A percentile compares a stretch with the other conserved stretches of the same genome.
These are phyloP conservation scores for Actinia tenebrosa DNA, from an alignment of 64 coral and sea anemone species.

Conservation along the genomic window DNA sequence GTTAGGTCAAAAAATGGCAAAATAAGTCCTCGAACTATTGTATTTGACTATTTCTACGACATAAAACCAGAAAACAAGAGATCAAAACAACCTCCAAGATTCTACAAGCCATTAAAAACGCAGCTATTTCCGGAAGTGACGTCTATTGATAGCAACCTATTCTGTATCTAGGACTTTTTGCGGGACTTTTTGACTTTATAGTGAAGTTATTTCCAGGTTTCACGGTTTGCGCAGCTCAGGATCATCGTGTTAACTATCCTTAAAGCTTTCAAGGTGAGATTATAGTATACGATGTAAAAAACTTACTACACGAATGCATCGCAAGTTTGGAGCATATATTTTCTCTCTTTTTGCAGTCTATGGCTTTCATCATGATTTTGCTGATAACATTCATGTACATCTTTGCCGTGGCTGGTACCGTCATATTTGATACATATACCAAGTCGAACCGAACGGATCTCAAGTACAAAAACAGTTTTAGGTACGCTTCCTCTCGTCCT, in stretches of 20 bases:
- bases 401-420: conserved; percentile 97
- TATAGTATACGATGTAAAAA: background rate
- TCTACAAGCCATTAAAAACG: too few relatives aligned
- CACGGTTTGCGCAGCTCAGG: conserved; percentile 93
- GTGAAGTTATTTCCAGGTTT: conserved; percentile 61
- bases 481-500: conserved; percentile 15
- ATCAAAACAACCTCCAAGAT: too few relatives aligned
- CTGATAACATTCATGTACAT: conserved; percentile 92
- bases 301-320: too few relatives aligned
- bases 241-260: conserved; percentile 98
- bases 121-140: too few relatives aligned
- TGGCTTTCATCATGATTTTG: conserved; percentile 94
- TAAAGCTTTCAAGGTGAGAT: conserved; percentile 96
- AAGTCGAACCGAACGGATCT: conserved; percentile 83
- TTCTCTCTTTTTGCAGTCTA: conserved; percentile 46
- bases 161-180: too few relatives aligned
- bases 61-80: too few relatives aligned
- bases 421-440: conserved; percentile 82
- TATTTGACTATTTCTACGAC: too few relatives aligned
- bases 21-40: too few relatives aligned
- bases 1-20: too few relatives aligned
- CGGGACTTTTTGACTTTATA: too few relatives aligned
- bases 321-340: background rate
- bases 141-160: too few relatives aligned
- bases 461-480: conserved; percentile 89